A percentile compares a stretch with the other conserved stretches of the same genome.
These are phyloP conservation scores for Drosophila subpulchrella DNA, from an alignment of 1,140 invertebrate genomes.

Conservation along the genomic window DNA sequence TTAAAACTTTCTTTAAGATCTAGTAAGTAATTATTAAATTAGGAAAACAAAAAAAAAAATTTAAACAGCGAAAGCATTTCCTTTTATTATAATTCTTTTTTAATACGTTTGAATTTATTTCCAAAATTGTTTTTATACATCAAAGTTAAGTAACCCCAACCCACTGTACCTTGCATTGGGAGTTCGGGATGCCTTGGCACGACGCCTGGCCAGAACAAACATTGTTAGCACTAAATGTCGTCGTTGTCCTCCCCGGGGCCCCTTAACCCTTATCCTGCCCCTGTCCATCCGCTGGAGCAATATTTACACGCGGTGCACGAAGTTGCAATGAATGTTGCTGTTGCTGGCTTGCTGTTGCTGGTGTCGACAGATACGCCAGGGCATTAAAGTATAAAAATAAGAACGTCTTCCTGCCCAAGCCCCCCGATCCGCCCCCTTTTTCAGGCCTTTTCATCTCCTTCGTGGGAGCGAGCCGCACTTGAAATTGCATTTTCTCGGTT, in stretches of 20 bases:
- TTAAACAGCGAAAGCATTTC: background rate
- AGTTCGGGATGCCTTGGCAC: conserved; percentile 39
- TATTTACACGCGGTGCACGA: conserved; percentile 81
- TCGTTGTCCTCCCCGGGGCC: conserved; percentile 47
- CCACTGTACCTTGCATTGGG: conserved; percentile 15
- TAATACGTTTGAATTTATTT: background rate
- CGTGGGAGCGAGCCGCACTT: conserved; percentile 63
- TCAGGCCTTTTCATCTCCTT: conserved; percentile 37
- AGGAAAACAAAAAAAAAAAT: no score
- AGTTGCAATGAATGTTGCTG: conserved; percentile 72
- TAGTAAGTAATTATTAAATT: no score
- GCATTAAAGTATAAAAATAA: conserved; percentile 82
- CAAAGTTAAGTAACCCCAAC: background rate
- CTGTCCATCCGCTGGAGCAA: conserved; percentile 38
- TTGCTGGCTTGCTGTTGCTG: conserved; percentile 32
- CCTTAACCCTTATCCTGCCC: conserved; percentile 10
- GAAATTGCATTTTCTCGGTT: conserved; percentile 60
- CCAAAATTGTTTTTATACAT: background rate
- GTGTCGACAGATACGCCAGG: conserved; percentile 74
- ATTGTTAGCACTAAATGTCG: conserved; percentile 81
- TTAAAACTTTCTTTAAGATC: no score
- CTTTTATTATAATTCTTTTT: no score
- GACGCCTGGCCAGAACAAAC: conserved; percentile 76
- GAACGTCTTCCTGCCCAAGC: conserved; percentile 54
- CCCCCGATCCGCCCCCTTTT: conserved; percentile 4